Evolutionary conservation across 2,113 vertebrate genomes (phyloP).

Genomic region (Lampris megalopsis): DNA sequence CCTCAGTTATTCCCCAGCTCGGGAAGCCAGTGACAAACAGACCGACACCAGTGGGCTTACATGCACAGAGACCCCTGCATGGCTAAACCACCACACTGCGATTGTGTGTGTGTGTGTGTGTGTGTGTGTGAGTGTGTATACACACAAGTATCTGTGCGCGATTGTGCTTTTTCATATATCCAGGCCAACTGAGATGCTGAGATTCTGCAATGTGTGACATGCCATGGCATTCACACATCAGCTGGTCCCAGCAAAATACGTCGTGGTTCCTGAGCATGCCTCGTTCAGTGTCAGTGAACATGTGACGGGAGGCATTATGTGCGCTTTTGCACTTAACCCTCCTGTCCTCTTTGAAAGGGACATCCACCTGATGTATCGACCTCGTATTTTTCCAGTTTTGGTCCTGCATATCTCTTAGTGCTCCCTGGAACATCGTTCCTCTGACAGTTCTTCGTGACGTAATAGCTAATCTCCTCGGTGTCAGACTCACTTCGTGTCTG

Average conservation of each 20-base stretch:
- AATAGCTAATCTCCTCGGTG: slow-evolving; percentile 66
- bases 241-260: slow-evolving; percentile 42
- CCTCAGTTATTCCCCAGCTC: slow-evolving; percentile 56
- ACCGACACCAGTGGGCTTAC: slow-evolving; percentile 15
- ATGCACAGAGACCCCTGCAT: slow-evolving; percentile 13
- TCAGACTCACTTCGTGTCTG: slow-evolving; percentile 61
- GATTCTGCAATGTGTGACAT: slow-evolving; percentile 49
- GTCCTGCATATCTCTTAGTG: slow-evolving; percentile 40
- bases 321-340: slow-evolving; percentile 38
- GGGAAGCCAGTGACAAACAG: slow-evolving; percentile 50
- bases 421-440: slow-evolving; percentile 54
- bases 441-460: slow-evolving; percentile 52
- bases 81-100: too few relatives aligned
- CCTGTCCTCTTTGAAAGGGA: slow-evolving; percentile 40
- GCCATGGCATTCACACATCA: slow-evolving; percentile 47
- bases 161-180: slow-evolving; percentile 45
- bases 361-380: slow-evolving; percentile 20
- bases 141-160: slow-evolving; percentile 19
- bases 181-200: slow-evolving; percentile 67
- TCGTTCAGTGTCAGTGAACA: slow-evolving; percentile 40
- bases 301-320: slow-evolving; percentile 50
- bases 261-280: slow-evolving; percentile 43
- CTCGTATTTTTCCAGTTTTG: slow-evolving; percentile 37
- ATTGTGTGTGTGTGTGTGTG: not conserved
- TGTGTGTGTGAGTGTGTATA: slow-evolving; percentile 13